Percentiles rank a stretch among this genome's conserved stretches.
Conservation (phyloP, 2,797 vertebrate species). For the Leptodactylus fallax region DNA sequence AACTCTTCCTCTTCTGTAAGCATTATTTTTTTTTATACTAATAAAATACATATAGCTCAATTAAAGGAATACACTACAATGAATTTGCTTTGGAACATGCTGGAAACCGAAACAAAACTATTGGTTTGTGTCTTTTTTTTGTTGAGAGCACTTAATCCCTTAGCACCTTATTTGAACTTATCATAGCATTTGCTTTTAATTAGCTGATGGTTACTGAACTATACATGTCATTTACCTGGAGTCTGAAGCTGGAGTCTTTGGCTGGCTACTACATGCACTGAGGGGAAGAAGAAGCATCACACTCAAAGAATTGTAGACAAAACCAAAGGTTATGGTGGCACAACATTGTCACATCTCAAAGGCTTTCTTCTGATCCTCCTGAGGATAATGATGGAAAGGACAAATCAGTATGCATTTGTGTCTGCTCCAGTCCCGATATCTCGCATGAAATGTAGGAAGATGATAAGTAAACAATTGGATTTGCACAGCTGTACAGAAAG, state of each 20-base stretch:
- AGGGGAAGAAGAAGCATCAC: conserved; percentile 60
- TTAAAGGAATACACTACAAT: conserved; percentile 5
- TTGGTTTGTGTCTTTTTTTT: conserved; percentile 46
- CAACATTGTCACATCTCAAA: conserved; percentile 69
- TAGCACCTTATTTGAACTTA: conserved; percentile 61
- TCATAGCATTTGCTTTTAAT: conserved; percentile 39
- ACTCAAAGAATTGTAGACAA: conserved; percentile 66
- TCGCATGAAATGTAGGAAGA: conserved; percentile 36
- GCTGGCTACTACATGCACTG: conserved; percentile 7
- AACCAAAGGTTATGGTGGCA: conserved; percentile 78
- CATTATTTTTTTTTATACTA: conserved; percentile 16
- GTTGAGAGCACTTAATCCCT: conserved; percentile 52
- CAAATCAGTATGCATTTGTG: conserved; percentile 44
- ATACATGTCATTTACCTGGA: conserved; percentile 20
- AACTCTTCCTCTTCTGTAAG: conserved; percentile 39
- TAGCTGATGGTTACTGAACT: conserved; percentile 55
- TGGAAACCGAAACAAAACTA: conserved; percentile 29
- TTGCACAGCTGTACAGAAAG: conserved; percentile 52
- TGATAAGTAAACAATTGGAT: conserved; percentile 45
- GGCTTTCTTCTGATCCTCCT: conserved; percentile 66
- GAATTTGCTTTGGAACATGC: conserved; percentile 28
- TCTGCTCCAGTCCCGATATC: conserved; percentile 48
- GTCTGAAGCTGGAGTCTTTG: conserved; percentile 12
- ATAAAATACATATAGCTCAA: conserved; percentile 18
- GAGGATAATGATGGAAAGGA: conserved; percentile 30